Evolutionary conservation across 2,888 invertebrate species (phyloP).

Genomic region (Agonopterix heracliana): DNA sequence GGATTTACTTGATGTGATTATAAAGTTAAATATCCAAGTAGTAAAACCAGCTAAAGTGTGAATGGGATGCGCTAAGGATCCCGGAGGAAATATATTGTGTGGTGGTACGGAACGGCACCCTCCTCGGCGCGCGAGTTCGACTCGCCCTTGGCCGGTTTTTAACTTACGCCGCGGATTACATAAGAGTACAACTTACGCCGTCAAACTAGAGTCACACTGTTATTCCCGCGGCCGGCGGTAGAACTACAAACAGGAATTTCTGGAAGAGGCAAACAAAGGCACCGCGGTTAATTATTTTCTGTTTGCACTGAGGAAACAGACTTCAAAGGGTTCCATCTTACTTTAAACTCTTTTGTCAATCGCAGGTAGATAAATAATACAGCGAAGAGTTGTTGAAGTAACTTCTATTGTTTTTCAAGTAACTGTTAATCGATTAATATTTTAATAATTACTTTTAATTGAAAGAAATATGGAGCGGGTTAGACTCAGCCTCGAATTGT

Average conservation of each 20-base stretch:
- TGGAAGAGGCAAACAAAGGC: slow-evolving; percentile 57
- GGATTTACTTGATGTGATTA: no score
- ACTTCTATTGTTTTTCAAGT: slow-evolving; percentile 3
- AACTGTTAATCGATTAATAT: not conserved
- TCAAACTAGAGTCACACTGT: no score
- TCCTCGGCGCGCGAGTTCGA: not conserved
- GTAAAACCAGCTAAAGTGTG: no score
- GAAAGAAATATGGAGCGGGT: no score
- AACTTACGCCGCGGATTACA: no score
- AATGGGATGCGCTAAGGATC: no score
- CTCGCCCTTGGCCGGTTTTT: not conserved
- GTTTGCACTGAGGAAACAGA: slow-evolving; percentile 54
- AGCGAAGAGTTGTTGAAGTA: not conserved
- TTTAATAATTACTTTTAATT: no score
- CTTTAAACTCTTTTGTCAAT: slow-evolving; percentile 34
- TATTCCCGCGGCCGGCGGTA: slow-evolving; percentile 20
- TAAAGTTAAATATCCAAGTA: no score
- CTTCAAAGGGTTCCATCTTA: slow-evolving; percentile 38
- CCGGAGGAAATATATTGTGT: no score
- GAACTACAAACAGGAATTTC: slow-evolving; percentile 43
- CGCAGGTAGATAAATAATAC: slow-evolving; percentile 26
- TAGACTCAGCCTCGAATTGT: no score
- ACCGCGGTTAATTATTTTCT: slow-evolving; percentile 58
- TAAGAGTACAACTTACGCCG: no score
- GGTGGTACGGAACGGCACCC: not conserved